Evolutionary conservation across 2,888 invertebrate genomes (phyloP).

Genomic region (Euspilapteryx auroguttella): DNA sequence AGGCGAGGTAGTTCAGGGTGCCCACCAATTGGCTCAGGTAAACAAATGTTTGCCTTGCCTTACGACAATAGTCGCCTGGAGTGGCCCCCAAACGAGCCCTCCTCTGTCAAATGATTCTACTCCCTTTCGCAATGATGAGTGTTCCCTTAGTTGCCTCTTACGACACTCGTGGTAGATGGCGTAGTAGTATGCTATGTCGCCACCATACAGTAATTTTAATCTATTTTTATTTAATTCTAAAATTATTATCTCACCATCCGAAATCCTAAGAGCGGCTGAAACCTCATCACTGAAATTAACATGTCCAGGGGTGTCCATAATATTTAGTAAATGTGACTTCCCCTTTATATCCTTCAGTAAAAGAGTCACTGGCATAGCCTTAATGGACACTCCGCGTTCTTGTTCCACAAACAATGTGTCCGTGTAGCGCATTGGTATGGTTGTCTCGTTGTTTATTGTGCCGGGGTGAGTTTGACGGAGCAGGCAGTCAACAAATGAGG

Average conservation of each 20-base stretch:
- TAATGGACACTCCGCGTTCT: conserved; percentile 95
- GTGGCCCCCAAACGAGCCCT: no score
- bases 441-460: conserved; percentile 71
- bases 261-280: conserved; percentile 91
- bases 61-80: no score
- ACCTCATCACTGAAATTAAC: conserved; percentile 99
- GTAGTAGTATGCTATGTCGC: no score
- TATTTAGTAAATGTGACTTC: conserved; percentile 95
- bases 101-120: no score
- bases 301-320: conserved; percentile 97
- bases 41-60: no score
- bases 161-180: no score
- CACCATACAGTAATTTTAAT: no score
- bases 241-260: conserved; percentile 68
- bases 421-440: conserved; percentile 85
- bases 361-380: conserved; percentile 93
- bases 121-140: no score
- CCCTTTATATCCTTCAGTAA: conserved; percentile 91
- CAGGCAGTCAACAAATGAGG: conserved; percentile 95
- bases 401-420: conserved; percentile 97
- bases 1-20: no score
- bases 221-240: no score
- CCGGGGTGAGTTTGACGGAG: conserved; percentile 97
- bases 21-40: no score
- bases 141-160: no score